phyloP scores from a whole-genome alignment of 2,113 vertebrate genomes.

The Laterallus jamaicensis region DNA sequence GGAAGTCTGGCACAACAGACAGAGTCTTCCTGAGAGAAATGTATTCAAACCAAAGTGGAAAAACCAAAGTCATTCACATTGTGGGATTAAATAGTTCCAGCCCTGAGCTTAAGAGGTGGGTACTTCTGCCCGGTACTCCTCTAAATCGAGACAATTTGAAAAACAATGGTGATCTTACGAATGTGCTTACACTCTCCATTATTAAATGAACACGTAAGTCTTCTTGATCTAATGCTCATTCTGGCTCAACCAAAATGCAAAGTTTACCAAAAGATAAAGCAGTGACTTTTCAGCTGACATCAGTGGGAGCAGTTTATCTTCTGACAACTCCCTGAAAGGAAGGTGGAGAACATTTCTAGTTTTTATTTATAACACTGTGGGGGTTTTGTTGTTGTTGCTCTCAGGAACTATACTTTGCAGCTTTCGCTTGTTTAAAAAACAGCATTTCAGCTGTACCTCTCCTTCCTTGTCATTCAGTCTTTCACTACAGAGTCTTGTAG shows the following conservation, averaged over 20 bases:
- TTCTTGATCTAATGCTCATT: neutral
- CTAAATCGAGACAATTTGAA: neutral
- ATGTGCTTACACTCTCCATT: neutral
- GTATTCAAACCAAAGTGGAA: neutral
- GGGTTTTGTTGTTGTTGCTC: neutral
- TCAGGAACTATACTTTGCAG: neutral
- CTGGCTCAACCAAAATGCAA: neutral
- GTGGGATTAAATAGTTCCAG: neutral
- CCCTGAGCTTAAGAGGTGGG: neutral
- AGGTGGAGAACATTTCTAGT: neutral
- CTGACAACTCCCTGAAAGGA: neutral
- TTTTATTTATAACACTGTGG: neutral
- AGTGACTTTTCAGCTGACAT: neutral
- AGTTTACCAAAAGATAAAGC: neutral
- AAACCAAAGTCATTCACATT: neutral
- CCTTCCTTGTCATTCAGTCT: neutral
- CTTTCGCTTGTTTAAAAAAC: neutral
- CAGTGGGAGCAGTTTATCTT: neutral
- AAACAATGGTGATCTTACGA: neutral
- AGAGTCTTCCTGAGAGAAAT: neutral
- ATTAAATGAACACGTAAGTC: neutral
- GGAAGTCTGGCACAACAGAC: neutral
- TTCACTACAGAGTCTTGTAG: neutral
- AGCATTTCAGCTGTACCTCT: neutral
- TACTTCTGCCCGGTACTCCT: neutral